Evolutionary conservation across 2,888 invertebrate genomes (phyloP), one percentile per base, ranked within the genome.

Genomic region (Cheilosia urbana): DNA sequence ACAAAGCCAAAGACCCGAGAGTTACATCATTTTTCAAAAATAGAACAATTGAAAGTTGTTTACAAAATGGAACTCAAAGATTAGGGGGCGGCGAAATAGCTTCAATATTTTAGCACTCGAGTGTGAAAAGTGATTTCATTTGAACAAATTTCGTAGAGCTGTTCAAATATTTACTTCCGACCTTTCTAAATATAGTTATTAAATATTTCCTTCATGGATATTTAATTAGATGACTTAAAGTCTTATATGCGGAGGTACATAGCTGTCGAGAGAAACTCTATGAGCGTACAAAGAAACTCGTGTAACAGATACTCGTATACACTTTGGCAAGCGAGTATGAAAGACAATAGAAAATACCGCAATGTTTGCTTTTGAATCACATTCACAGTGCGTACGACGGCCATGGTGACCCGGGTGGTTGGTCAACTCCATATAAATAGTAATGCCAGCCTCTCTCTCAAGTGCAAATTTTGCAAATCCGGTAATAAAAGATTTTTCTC

Each of bases 401-500:
- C 51, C 30, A 63, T 57, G 42, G 60, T 60, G 71, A 71, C 77
- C 77, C 71, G 57, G 45, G 19, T 77, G 71, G 77, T 82, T 71
- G 62, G 57, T 19, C 55, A 69, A 37, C 13, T 15, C 9, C 21
- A 5, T 21, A 9, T 2, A n/a, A n/a, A 4, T n/a, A 49, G 51
- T 15, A 15, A 24, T 51, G 24, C 24, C 34, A 37, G 37, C 11
- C 2, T 15, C 19, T 42, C 24, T 53, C 40, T 45, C 15, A 11
- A 81, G 63, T 76, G 69, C 57, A 60, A 65, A 69, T 76, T 71
- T 77, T 45, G 19, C 55, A 66, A 78, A 72, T 82, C 78, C 82
- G 78, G 82, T 72, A 82, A 77, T 34, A 66, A 17, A 49, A 83
- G 82, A 62, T 60, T 15, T 45, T 62, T 63, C 34, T 57, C 49